Evolutionary conservation across 1,140 invertebrate species (phyloP), one percentile per base, ranked within the genome.

Genomic region (Drepana arcuata): DNA sequence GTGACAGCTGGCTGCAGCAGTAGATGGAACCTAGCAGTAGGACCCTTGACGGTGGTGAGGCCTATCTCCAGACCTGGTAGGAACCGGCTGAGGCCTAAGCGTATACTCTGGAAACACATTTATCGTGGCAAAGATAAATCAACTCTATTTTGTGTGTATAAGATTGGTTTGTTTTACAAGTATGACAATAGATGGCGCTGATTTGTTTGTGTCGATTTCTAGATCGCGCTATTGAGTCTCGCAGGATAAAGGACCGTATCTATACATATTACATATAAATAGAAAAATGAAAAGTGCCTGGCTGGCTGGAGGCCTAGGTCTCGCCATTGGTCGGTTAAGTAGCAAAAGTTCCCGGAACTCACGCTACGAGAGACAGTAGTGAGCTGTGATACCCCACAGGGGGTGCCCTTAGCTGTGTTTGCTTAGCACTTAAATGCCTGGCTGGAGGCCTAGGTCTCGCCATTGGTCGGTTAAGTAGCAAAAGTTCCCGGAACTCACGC

Each of bases 51-150:
- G 0, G 86, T 84, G 2, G 66, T 48, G 6, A 94, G 72, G 3
- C 84, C 90, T 23, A 91, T 60, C 34, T 92, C 89, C 16, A 93
- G 74, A 1, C 92, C 92, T 1, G 75, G 65, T 25, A 94, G 62
- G 0, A 91, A 44, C 9, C 62, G 48, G n/a, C 85, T 84, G 1
- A 56, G 25, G 14, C 84, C 83, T 3, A 92, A 38, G 6, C 67
- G 59, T 34, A 87, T 69, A 13, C 58, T 21, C 18, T 21, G 9
- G 9, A 21, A 21, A 21, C 4, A 21, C 18, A 9, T 21, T 9
- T 21, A 21, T 5, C 18, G 18, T 21, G 18, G 4, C 18, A 5
- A 21, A 21, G 18, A 5, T 4, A 21, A 21, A 21, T 21, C 18
- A n/a, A n/a, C n/a, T n/a, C n/a, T n/a, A n/a, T n/a, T n/a, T n/a